These are phyloP conservation scores for Bellardia pandia DNA, from an alignment of 2,888 invertebrate genomes.

Conservation along the genomic window DNA sequence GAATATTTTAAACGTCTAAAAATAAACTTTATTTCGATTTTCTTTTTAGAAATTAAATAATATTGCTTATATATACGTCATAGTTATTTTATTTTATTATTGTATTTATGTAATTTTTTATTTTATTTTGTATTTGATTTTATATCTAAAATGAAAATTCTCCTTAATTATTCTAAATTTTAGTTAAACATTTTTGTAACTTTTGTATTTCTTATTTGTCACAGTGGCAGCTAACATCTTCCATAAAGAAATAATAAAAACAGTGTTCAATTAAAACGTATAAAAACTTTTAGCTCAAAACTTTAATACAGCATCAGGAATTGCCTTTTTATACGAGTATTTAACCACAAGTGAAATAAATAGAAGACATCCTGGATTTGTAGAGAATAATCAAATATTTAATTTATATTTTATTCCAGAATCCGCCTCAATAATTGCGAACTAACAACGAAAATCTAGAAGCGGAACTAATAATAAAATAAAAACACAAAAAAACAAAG, in stretches of 20 bases:
- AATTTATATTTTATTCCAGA: constrained; percentile 71
- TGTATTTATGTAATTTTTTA: too few species aligned
- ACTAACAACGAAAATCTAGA: constrained; percentile 57
- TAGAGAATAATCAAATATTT: constrained; percentile 70
- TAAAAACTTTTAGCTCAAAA: constrained; percentile 9
- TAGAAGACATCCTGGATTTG: constrained; percentile 34
- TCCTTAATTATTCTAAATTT: too few species aligned
- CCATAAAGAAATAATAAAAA: not conserved
- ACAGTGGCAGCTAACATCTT: not conserved
- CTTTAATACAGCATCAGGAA: constrained; percentile 9
- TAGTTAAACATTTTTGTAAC: too few species aligned
- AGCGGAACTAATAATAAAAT: constrained; percentile 73
- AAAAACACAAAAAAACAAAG: constrained; percentile 28
- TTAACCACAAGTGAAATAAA: constrained; percentile 29
- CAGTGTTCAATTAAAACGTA: not conserved
- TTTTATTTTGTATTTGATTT: too few species aligned
- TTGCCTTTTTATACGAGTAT: not conserved
- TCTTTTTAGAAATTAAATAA: too few species aligned
- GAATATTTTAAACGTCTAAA: too few species aligned
- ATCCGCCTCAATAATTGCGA: constrained; percentile 74
- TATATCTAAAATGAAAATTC: too few species aligned
- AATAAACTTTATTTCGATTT: too few species aligned
- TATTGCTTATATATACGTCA: too few species aligned
- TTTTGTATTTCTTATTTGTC: not conserved
- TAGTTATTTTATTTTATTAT: too few species aligned